These are phyloP conservation scores for Phlogophora meticulosa DNA, from an alignment of 2,888 invertebrate species.

Conservation along the genomic window DNA sequence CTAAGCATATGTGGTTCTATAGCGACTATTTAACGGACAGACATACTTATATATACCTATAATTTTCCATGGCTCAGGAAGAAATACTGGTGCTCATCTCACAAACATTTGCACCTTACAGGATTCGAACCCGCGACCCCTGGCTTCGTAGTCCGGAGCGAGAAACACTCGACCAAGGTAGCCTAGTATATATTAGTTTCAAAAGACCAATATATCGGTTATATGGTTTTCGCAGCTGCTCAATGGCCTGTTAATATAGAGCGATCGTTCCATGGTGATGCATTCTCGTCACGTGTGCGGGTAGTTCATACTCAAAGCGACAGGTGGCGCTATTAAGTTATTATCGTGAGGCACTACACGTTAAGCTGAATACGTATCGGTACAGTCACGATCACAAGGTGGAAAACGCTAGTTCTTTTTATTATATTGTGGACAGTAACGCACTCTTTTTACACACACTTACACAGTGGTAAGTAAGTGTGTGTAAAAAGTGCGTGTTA, in stretches of 20 bases:
- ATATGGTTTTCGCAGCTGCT: slow-evolving; percentile 2
- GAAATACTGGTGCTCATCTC: too few relatives aligned
- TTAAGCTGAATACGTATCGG: slow-evolving; percentile 15
- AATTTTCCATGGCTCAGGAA: too few relatives aligned
- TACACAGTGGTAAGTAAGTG: too few relatives aligned
- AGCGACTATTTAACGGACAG: too few relatives aligned
- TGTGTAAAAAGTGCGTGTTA: too few relatives aligned
- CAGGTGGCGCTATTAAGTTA: slow-evolving; percentile 39
- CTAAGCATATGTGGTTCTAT: too few relatives aligned
- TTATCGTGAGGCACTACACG: slow-evolving; percentile 14
- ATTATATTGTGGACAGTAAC: neutral
- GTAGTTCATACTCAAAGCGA: slow-evolving; percentile 40
- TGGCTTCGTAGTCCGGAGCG: too few relatives aligned
- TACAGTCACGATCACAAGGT: slow-evolving; percentile 19
- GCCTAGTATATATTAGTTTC: too few relatives aligned
- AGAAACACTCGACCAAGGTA: too few relatives aligned
- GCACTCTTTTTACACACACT: neutral
- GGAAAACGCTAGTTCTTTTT: neutral
- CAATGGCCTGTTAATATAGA: slow-evolving; percentile 28
- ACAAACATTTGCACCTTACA: too few relatives aligned
- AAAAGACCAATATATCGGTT: neutral
- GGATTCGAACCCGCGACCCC: too few relatives aligned
- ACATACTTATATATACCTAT: too few relatives aligned
- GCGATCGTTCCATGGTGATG: slow-evolving; percentile 6
- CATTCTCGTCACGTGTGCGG: slow-evolving; percentile 45